These are phyloP conservation scores for Microctenopoma lineatum DNA, from an alignment of 2,797 vertebrate genomes.

Conservation along the genomic window DNA sequence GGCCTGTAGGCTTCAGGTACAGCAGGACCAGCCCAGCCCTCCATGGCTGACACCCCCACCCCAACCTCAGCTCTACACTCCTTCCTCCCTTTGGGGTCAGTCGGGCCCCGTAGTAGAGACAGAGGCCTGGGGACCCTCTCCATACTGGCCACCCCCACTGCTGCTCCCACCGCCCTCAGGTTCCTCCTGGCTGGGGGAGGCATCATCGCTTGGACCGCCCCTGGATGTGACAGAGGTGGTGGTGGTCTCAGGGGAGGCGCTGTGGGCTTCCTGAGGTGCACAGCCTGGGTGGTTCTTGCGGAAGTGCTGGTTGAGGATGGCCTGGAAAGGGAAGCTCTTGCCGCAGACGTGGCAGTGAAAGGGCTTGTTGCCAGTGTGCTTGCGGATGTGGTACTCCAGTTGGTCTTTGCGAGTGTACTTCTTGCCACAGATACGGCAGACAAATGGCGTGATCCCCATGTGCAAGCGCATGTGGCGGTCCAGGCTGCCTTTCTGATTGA, in stretches of 20 bases:
- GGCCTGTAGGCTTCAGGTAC: constrained; percentile 16
- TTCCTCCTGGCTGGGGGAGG: constrained; percentile 91
- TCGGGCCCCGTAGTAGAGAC: constrained; percentile 97
- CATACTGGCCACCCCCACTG: constrained; percentile 72
- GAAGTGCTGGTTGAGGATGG: constrained; percentile 99
- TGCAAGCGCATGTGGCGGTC: constrained; percentile 98
- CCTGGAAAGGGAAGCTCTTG: constrained; percentile 99
- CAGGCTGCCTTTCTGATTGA: constrained; percentile 98
- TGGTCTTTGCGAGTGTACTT: constrained; percentile 99
- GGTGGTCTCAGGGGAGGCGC: constrained; percentile 96
- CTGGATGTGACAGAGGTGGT: constrained; percentile 87
- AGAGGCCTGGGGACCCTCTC: constrained; percentile 90
- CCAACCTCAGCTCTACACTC: neutral
- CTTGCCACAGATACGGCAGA: constrained; percentile 97
- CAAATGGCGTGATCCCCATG: constrained; percentile 98
- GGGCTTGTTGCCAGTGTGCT: constrained; percentile 99
- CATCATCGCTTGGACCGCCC: constrained; percentile 90
- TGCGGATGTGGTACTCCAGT: constrained; percentile 99
- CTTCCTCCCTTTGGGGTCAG: constrained; percentile 73
- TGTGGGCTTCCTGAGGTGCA: constrained; percentile 91
- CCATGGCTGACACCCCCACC: neutral
- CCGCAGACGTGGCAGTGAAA: constrained; percentile 98
- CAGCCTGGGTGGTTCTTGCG: constrained; percentile 98
- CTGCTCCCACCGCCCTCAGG: constrained; percentile 78
- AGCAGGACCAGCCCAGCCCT: constrained; percentile 13